phyloP scores from a whole-genome alignment of 2,797 vertebrate species.

The Notoglanidium macrostoma region DNA sequence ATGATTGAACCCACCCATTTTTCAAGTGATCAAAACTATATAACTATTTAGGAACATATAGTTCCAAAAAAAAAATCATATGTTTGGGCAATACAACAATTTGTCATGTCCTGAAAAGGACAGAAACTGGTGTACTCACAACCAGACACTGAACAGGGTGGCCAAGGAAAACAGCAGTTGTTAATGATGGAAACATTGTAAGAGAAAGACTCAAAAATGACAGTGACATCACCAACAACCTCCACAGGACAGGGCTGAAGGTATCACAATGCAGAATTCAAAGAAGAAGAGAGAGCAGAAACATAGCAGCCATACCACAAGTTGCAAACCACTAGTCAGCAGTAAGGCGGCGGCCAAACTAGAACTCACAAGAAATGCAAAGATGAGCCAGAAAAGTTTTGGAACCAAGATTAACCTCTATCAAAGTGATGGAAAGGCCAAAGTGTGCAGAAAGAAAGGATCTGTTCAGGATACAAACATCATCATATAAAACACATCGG shows the following conservation, averaged over 20 bases:
- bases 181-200: not conserved
- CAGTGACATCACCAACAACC: too few species aligned
- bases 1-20: not conserved
- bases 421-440: not conserved
- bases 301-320: too few species aligned
- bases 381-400: not conserved
- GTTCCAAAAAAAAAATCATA: too few species aligned
- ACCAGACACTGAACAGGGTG: not conserved
- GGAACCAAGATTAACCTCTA: not conserved
- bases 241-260: too few species aligned
- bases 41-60: not conserved
- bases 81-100: not conserved
- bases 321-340: too few species aligned
- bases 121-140: too few species aligned
- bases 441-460: not conserved
- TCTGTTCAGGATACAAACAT: too few species aligned
- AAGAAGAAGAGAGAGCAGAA: too few species aligned
- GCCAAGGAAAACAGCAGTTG: not conserved
- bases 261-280: too few species aligned
- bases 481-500: too few species aligned
- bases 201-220: not conserved
- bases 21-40: not conserved
- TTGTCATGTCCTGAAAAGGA: not conserved
- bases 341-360: not conserved
- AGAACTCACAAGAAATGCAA: not conserved